Percentiles rank a stretch among this genome's conserved stretches.
phyloP scores from a whole-genome alignment of 2,888 invertebrate genomes.

The Cephus runcator region DNA sequence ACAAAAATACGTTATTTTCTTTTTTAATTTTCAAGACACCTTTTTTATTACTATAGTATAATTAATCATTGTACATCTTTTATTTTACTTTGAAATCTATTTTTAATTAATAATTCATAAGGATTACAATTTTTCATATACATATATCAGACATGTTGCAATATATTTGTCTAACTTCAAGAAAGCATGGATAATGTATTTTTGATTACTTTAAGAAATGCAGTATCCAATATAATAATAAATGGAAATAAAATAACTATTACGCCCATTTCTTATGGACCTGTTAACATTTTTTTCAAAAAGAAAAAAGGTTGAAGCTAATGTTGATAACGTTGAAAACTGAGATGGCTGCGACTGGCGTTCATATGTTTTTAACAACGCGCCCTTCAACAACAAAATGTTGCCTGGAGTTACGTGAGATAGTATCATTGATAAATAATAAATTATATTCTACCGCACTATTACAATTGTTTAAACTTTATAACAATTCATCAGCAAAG shows the following conservation, averaged over 20 bases:
- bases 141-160: no score
- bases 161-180: no score
- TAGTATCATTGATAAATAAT: constrained; percentile 13
- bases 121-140: no score
- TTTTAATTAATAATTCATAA: background rate
- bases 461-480: constrained; percentile 37
- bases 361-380: constrained; percentile 50
- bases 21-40: no score
- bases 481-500: background rate
- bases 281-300: background rate
- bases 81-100: background rate
- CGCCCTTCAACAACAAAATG: constrained; percentile 31
- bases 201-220: no score
- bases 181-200: no score
- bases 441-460: constrained; percentile 30
- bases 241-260: no score
- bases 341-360: constrained; percentile 23
- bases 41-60: background rate
- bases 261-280: no score
- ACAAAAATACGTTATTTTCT: no score
- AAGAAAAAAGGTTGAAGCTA: background rate
- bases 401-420: background rate
- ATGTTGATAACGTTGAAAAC: background rate
- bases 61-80: constrained; percentile 4
- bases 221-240: no score